phyloP scores from a whole-genome alignment of 2,797 vertebrate species.

The Argya squamiceps region DNA sequence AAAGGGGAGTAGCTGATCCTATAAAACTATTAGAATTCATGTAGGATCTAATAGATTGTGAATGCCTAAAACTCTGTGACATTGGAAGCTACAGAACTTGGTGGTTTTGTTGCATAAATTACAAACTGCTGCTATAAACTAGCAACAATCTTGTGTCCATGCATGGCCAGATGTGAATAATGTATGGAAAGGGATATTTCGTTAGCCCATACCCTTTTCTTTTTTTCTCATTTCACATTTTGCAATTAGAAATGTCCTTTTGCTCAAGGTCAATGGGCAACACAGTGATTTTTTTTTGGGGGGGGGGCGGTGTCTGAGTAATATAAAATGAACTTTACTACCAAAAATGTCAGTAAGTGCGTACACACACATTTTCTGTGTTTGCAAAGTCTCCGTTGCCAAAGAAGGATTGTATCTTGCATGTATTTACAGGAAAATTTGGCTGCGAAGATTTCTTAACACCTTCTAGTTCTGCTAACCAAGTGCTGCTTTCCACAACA shows the following conservation, averaged over 20 bases:
- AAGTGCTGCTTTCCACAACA: not conserved
- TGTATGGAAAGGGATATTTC: not conserved
- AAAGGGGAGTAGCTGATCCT: not conserved
- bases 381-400: not conserved
- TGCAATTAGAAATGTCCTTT: not conserved
- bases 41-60: not conserved
- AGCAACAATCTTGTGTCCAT: not conserved
- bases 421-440: not conserved
- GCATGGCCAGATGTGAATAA: fast-evolving
- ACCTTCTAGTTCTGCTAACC: not conserved
- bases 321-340: not conserved
- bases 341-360: not conserved
- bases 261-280: not conserved
- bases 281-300: not conserved
- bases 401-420: not conserved
- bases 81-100: not conserved
- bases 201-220: not conserved
- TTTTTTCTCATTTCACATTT: not conserved
- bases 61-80: not conserved
- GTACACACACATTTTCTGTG: not conserved
- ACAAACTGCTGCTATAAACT: not conserved
- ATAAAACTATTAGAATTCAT: not conserved
- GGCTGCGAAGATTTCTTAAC: not conserved
- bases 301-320: not conserved
- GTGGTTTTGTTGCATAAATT: not conserved